Conservation (phyloP, 2,797 vertebrate genomes). For the Parotocinclus haroldoi region DNA sequence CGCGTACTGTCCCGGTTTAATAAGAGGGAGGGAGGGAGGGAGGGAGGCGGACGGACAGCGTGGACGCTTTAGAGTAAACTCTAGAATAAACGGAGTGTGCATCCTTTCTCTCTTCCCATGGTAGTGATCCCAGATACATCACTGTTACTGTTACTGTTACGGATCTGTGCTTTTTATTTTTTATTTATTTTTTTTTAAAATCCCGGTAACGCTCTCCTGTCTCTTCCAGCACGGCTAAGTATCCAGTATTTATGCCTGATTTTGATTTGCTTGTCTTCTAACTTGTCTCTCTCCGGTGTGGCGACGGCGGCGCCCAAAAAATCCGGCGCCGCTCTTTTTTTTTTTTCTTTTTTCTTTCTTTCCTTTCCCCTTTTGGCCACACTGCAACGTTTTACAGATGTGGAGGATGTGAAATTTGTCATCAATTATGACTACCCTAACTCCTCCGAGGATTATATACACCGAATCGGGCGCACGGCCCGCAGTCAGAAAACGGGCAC, state of each 20-base stretch:
- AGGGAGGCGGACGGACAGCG: conserved; percentile 25
- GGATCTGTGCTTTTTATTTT: conserved; percentile 52
- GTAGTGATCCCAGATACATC: conserved; percentile 73
- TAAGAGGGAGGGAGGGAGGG: conserved; percentile 30
- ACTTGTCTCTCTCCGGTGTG: conserved; percentile 93
- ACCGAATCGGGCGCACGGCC: conserved; percentile 97
- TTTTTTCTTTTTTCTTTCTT: conserved; percentile 84
- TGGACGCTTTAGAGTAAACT: conserved; percentile 17
- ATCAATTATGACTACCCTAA: conserved; percentile 99
- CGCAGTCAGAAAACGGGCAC: conserved; percentile 99
- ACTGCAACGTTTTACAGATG: conserved; percentile 99
- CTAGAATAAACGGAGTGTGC: conserved; percentile 78
- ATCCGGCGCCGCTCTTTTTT: conserved; percentile 7
- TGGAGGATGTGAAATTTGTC: conserved; percentile 99
- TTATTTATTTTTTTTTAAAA: conserved; percentile 17
- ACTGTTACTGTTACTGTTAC: conserved; percentile 64
- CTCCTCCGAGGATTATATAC: conserved; percentile 99
- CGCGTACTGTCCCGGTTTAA: conserved; percentile 48
- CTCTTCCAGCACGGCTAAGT: conserved; percentile 56
- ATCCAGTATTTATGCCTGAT: conserved; percentile 65
- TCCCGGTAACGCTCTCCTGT: conserved; percentile 40
- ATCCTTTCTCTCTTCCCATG: conserved; percentile 81
- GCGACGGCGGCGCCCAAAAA: conserved; percentile 99
- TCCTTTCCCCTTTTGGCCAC: conserved; percentile 92
- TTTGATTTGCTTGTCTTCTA: conserved; percentile 71